Conservation (phyloP, 2,888 invertebrate genomes). For the Calephelis perditalis region DNA sequence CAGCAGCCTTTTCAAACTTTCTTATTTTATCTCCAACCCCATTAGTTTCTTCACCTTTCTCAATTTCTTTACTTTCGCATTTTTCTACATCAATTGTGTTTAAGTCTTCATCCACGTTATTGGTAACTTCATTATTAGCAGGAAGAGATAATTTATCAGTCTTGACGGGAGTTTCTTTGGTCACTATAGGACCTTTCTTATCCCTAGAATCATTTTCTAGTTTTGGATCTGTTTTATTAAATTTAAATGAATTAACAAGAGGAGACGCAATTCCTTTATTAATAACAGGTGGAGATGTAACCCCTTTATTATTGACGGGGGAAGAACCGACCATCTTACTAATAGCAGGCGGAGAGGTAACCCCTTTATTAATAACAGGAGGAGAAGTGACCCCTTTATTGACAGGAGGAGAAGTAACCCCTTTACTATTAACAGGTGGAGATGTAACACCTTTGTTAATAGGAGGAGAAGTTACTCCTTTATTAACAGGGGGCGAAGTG, state of each 20-base stretch:
- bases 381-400: constrained; percentile 21
- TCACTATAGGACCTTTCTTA: constrained; percentile 38
- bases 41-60: constrained; percentile 49
- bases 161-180: constrained; percentile 40
- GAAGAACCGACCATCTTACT: constrained; percentile 17
- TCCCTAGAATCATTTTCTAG: constrained; percentile 32
- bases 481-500: constrained; percentile 16
- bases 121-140: constrained; percentile 25
- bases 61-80: constrained; percentile 25
- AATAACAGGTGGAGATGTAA: background rate
- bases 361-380: background rate
- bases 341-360: constrained; percentile 23
- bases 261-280: background rate
- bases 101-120: constrained; percentile 24
- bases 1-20: constrained; percentile 67
- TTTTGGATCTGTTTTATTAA: constrained; percentile 32
- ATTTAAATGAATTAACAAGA: constrained; percentile 29
- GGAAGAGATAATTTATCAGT: constrained; percentile 38
- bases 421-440: too few relatives aligned
- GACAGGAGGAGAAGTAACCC: constrained; percentile 12
- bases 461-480: background rate
- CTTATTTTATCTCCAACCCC: constrained; percentile 73
- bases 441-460: too few relatives aligned
- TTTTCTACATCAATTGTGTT: constrained; percentile 22
- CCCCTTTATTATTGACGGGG: background rate